Conservation (phyloP, 2,888 invertebrate species). For the Callyntrura guangdongensis region DNA sequence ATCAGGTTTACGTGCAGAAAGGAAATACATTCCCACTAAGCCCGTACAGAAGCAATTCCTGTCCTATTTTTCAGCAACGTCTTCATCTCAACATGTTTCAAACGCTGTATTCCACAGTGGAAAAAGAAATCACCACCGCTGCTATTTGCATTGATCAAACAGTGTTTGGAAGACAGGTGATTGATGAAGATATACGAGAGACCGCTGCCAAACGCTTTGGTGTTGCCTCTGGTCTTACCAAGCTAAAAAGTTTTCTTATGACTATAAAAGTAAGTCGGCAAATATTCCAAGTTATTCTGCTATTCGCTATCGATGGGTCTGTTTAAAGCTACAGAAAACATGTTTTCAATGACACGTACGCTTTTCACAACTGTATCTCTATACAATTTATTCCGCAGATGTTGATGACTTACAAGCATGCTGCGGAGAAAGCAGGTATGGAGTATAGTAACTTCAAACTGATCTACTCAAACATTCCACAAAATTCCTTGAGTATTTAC, state of each 20-base stretch:
- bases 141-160: constrained; percentile 88
- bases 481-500: constrained; percentile 46
- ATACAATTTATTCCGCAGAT: constrained; percentile 13
- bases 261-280: constrained; percentile 51
- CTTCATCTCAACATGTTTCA: constrained; percentile 86
- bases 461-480: constrained; percentile 56
- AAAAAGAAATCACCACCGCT: constrained; percentile 86
- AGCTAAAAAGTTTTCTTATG: constrained; percentile 79
- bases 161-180: constrained; percentile 89
- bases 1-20: constrained; percentile 75
- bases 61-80: constrained; percentile 85
- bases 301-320: too few relatives aligned
- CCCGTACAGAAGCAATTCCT: constrained; percentile 78
- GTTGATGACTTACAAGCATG: constrained; percentile 48
- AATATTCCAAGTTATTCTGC: neutral
- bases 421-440: constrained; percentile 9
- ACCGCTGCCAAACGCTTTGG: constrained; percentile 87
- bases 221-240: constrained; percentile 82
- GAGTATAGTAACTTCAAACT: constrained; percentile 50
- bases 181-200: constrained; percentile 87
- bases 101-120: constrained; percentile 87
- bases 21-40: constrained; percentile 39
- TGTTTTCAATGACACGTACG: neutral
- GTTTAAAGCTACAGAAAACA: neutral
- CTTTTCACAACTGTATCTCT: neutral